Base-by-base conservation (phyloP, 2,113 vertebrate genomes). In the Antigone vipio region DNA sequence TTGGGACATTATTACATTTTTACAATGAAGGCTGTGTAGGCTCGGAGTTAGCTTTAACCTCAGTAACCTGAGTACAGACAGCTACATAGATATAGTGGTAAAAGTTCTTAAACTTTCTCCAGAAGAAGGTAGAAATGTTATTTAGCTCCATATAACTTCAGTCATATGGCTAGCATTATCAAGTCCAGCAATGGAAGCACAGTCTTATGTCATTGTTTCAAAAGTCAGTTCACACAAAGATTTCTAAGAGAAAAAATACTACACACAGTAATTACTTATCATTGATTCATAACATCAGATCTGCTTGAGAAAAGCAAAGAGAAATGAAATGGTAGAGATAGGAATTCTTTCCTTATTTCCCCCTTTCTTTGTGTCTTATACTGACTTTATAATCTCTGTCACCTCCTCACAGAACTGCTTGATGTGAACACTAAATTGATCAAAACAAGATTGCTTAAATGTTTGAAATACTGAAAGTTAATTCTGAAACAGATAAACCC, bases 171-270 rank as follows among this genome's bases (percentile, higher is more conserved):
- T 60, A 34, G 12, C 15, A 66, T 32, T 30, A 40, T 18, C 34
- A 88, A 49, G 7, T 18, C n/a, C 62, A 15, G 7, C 7, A 55
- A 34, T 9, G 10, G 45, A 78, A 91, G 4, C 15, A 30, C 3
- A 34, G 5, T 4, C 21, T 69, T 24, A 47, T 0, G 0, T 5
- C 4, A 1, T 40, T 79, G 4, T 67, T 75, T 58, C 24, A 60
- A 52, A 78, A 85, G 23, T 5, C 22, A 38, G 4, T 38, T 82
- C 47, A 40, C 11, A 34, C 2, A 19, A 2, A 24, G 9, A 16
- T 21, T 66, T 73, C 30, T 88, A 42, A 42, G 18, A 74, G 30
- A 34, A 17, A 69, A 80, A 87, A 77, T 26, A 4, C 2, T 42
- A 6, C 6, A 5, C 4, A 19, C 2, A 12, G 9, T 29, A n/a